Evolutionary conservation across 1,140 invertebrate genomes (phyloP).

Genomic region (Magallana gigas): DNA sequence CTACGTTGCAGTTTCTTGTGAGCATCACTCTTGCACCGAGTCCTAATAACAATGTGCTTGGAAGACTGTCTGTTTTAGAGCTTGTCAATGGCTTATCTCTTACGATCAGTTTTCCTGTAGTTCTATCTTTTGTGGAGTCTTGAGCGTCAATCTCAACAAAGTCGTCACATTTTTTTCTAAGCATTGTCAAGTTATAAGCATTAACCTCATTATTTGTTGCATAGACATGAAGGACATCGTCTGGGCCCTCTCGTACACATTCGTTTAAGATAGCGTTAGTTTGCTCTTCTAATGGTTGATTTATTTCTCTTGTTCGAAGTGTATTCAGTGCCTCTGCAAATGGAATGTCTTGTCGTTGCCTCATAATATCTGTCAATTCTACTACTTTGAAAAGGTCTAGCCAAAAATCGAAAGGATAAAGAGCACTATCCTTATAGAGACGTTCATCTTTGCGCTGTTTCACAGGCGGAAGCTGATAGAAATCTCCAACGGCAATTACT

Average conservation of each 20-base stretch:
- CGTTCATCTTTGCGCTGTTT: neutral
- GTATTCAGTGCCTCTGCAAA: conserved; percentile 33
- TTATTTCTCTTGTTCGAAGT: no score
- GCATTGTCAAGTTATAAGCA: conserved; percentile 22
- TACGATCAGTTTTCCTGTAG: conserved; percentile 10
- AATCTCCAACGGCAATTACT: conserved; percentile 49
- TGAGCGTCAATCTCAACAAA: neutral
- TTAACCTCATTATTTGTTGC: conserved; percentile 14
- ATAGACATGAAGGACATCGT: no score
- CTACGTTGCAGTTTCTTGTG: no score
- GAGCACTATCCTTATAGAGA: neutral
- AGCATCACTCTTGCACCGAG: conserved; percentile 35
- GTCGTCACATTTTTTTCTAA: neutral
- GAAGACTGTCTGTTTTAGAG: conserved; percentile 15
- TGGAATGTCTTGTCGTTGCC: conserved; percentile 34
- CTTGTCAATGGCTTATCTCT: conserved; percentile 1
- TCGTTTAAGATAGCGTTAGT: no score
- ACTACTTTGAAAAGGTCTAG: conserved; percentile 36
- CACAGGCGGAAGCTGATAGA: conserved; percentile 48
- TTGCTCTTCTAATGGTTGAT: no score
- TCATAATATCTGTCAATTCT: conserved; percentile 19
- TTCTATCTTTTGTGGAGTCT: conserved; percentile 25
- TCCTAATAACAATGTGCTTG: neutral
- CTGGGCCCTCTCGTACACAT: no score
- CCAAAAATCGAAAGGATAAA: conserved; percentile 30